Conservation (phyloP, 2,888 invertebrate species). For the Spilosoma lubricipeda region DNA sequence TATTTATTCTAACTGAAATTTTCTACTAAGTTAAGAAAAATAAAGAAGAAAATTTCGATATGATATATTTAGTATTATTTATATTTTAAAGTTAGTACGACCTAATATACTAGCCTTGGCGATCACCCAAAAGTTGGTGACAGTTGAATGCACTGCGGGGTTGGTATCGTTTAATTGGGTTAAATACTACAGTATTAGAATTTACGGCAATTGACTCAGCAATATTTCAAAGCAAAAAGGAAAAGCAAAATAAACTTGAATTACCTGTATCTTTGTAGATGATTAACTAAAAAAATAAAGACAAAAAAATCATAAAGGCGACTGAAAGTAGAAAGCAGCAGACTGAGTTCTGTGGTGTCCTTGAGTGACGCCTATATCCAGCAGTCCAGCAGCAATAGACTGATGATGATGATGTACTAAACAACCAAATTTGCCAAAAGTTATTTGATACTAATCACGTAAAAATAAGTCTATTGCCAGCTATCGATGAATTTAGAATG, state of each 20-base stretch:
- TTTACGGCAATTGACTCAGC: slow-evolving; percentile 25
- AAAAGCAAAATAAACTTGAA: not conserved
- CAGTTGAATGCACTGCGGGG: slow-evolving; percentile 48
- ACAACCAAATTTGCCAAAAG: no score
- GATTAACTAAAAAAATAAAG: no score
- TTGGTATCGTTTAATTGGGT: slow-evolving; percentile 49
- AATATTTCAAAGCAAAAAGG: not conserved
- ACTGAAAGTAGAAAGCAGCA: no score
- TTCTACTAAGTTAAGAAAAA: not conserved
- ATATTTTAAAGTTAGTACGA: slow-evolving; percentile 43
- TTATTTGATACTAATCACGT: no score
- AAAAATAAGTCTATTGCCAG: no score
- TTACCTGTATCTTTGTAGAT: not conserved
- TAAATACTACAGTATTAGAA: slow-evolving; percentile 44
- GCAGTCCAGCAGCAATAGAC: no score
- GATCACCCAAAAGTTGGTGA: slow-evolving; percentile 39
- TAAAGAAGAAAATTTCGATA: not conserved
- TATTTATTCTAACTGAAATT: not conserved
- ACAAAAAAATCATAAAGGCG: no score
- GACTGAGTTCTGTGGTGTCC: no score
- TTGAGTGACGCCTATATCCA: no score
- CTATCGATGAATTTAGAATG: no score
- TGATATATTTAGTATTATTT: slow-evolving; percentile 32
- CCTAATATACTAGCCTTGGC: slow-evolving; percentile 42
- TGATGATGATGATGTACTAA: no score